Evolutionary conservation across 2,113 vertebrate genomes (phyloP).

Genomic region (Epinephelus cyanopodus): DNA sequence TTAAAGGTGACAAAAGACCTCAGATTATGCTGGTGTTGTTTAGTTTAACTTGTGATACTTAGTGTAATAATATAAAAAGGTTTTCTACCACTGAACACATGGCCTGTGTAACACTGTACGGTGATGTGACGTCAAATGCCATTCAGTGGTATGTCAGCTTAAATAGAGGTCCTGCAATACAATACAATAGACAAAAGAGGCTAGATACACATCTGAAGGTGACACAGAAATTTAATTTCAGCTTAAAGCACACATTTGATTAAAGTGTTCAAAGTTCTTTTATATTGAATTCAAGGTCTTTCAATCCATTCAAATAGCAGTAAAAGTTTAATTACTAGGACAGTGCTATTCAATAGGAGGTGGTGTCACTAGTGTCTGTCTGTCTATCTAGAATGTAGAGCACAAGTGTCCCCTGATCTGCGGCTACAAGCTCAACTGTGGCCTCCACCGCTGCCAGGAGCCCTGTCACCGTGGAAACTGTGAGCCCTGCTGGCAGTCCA

Average conservation of each 20-base stretch:
- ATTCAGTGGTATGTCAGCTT: background rate
- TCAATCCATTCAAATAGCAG: background rate
- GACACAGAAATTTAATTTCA: background rate
- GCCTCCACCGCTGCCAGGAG: constrained; percentile 96
- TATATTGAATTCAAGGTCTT: background rate
- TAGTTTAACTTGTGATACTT: background rate
- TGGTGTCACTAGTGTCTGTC: constrained; percentile 12
- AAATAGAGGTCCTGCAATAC: no score
- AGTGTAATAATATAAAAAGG: background rate
- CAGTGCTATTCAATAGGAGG: accelerated
- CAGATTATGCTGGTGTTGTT: background rate
- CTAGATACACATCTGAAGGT: background rate
- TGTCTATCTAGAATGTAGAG: constrained; percentile 85
- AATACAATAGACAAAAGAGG: background rate
- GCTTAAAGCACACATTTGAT: background rate
- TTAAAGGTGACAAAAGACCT: background rate
- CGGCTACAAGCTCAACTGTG: constrained; percentile 96
- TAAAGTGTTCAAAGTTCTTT: background rate
- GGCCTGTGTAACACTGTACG: background rate
- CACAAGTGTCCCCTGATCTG: constrained; percentile 96
- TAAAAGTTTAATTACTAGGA: background rate
- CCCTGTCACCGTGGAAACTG: constrained; percentile 97
- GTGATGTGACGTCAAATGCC: background rate
- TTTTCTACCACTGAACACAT: background rate
- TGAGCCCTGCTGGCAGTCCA: constrained; percentile 97